Evolutionary conservation across 2,797 vertebrate genomes (phyloP), one percentile per base, ranked within the genome.

Genomic region (Oreortyx pictus): DNA sequence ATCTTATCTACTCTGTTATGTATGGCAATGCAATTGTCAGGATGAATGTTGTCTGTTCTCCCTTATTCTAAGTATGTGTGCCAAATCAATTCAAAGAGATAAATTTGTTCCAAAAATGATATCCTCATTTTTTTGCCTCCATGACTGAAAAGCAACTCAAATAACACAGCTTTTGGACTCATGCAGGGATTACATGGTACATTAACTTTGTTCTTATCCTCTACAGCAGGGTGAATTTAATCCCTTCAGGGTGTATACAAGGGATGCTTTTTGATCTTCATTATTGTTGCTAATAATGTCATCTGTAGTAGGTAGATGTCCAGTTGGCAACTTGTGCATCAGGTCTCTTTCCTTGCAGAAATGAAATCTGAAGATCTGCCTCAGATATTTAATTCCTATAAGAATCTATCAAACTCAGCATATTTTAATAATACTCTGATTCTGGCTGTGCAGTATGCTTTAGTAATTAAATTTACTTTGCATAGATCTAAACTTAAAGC

Each of bases 161-260:
- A 88, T 86, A 83, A 83, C 44, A 89, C 15, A 71, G 76, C 11
- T 64, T 93, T 88, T 91, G 62, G 60, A 78, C 41, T 83, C 88
- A 52, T 6, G 25, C n/a, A 14, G n/a, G 31, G 60, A 90, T 95
- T 93, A 79, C 75, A 83, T 0, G 37, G 62, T 54, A 81, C 71
- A 88, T 91, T 84, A 90, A 84, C 77, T 91, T 92, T 86, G 61
- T 70, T 90, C 62, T 89, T 62, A 84, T 83, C 43, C 52, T 90
- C 52, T 88, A 83, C 82, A 82, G 56, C 50, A 88, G 92, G 76
- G 73, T 92, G 50, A 89, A 83, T 92, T 86, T 81, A 92, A 83
- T 88, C 60, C 19, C 83, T 92, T 88, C 52, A 90, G 31, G 13
- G 7, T 64, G 15, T 56, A 73, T 72, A 39, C 19, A 90, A 65